A percentile compares a stretch with the other conserved stretches of the same genome.
These are phyloP conservation scores for Piezodorus guildinii DNA, from an alignment of 1,140 invertebrate species.

Conservation along the genomic window DNA sequence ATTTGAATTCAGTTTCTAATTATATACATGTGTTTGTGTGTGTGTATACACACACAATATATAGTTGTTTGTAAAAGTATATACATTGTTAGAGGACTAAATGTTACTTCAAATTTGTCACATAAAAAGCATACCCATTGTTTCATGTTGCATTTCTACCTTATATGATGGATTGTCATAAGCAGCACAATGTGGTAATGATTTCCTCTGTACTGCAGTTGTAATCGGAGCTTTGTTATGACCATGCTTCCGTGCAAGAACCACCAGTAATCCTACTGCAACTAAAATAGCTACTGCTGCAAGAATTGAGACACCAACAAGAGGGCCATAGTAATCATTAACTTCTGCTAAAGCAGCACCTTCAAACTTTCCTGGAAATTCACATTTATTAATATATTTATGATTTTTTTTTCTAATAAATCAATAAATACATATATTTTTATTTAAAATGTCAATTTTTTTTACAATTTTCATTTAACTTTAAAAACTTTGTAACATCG, in stretches of 20 bases:
- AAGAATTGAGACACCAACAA: slow-evolving; percentile 76
- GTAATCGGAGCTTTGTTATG: slow-evolving; percentile 51
- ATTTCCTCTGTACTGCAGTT: slow-evolving; percentile 36
- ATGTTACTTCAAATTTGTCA: not conserved
- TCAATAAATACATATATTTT: not conserved
- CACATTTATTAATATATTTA: not conserved
- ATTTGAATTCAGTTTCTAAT: too few species aligned
- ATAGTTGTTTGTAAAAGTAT: not conserved
- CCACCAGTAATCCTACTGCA: slow-evolving; percentile 63
- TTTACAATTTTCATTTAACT: too few species aligned
- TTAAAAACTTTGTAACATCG: too few species aligned
- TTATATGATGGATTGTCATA: slow-evolving; percentile 92
- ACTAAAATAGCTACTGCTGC: slow-evolving; percentile 70
- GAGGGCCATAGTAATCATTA: slow-evolving; percentile 68
- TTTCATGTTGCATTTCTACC: slow-evolving; percentile 81
- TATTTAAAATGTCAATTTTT: too few species aligned
- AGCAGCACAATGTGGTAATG: slow-evolving; percentile 47
- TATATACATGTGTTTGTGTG: not conserved
- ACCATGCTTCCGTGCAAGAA: slow-evolving; percentile 61
- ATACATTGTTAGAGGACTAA: not conserved
- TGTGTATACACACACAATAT: not conserved
- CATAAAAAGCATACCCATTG: slow-evolving; percentile 52
- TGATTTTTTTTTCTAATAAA: not conserved
- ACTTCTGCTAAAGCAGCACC: slow-evolving; percentile 13
- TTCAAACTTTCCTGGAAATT: slow-evolving; percentile 21